Evolutionary conservation across 2,797 vertebrate genomes (phyloP), one percentile per base, ranked within the genome.

Genomic region (Coccyzus lansbergi): DNA sequence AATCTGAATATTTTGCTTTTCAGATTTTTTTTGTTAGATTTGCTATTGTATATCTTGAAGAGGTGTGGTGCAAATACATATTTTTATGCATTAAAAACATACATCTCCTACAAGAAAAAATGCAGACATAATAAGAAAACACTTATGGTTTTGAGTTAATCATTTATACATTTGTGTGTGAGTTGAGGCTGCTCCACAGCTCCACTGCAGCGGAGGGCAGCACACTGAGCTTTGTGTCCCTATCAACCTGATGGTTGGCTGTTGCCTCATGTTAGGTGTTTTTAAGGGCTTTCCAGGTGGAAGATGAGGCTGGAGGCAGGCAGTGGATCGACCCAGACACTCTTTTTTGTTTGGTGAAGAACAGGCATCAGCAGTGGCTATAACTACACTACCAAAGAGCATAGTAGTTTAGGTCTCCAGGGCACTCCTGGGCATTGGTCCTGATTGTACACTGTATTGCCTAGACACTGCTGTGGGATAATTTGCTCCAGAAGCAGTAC

Each of bases 121-220:
- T 2, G 2, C 14, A 69, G 28, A 40, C 7, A 59, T 15, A 17
- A 6, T 26, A 64, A 52, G 34, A n/a, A 76, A 71, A 36, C 3
- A 3, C 8, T n/a, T 78, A 48, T 7, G 4, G 1, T 46, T 75
- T 80, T 63, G 9, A 80, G 21, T 13, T 51, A 86, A 36, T 9
- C 6, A 8, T 84, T 60, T 60, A 12, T 60, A 65, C 42, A 18
- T 95, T 95, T 94, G 0, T 28, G 10, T 31, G 18, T 46, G n/a
- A 40, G 9, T 48, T 69, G 8, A 56, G 19, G 33, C 25, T 60
- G 22, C 15, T 56, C 7, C 8, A 7, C 0, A 0, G 18, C 33
- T 79, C 15, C n/a, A n/a, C 34, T 1, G 4, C 15, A 36, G 8
- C 13, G 21, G 16, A 52, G 28, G 4, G 19, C 1, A 2, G 10